phyloP scores from a whole-genome alignment of 2,113 vertebrate genomes.

The Hemiscyllium ocellatum region DNA sequence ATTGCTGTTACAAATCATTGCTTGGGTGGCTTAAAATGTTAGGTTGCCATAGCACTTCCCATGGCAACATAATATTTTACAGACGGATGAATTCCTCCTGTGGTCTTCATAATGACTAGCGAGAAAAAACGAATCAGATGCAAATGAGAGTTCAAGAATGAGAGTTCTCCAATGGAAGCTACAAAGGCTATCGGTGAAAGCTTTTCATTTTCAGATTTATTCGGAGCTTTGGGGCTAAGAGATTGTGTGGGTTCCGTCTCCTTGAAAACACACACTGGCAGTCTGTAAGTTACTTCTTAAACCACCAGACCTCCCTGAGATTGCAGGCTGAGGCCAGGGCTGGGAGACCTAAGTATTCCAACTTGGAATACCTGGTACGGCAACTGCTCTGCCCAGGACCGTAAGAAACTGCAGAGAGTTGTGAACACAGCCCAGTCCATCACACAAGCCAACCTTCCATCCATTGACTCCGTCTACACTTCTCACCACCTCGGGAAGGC shows the following conservation, averaged over 20 bases:
- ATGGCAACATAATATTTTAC: slow-evolving; percentile 73
- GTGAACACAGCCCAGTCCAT: too few species aligned
- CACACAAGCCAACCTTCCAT: too few species aligned
- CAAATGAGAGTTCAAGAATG: neutral
- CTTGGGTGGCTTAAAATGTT: slow-evolving; percentile 62
- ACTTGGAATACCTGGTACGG: too few species aligned
- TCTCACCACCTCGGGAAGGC: too few species aligned
- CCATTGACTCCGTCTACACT: too few species aligned
- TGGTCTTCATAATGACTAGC: slow-evolving; percentile 47
- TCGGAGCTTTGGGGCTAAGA: neutral
- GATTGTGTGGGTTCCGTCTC: neutral
- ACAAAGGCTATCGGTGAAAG: neutral
- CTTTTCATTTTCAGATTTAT: neutral
- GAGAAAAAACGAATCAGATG: neutral
- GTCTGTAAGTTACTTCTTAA: neutral
- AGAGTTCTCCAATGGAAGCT: too few species aligned
- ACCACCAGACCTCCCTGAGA: neutral
- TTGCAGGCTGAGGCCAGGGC: neutral
- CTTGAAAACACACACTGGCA: neutral
- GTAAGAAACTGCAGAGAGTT: too few species aligned
- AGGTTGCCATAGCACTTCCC: slow-evolving; percentile 67
- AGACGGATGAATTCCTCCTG: slow-evolving; percentile 64
- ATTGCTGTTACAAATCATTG: slow-evolving; percentile 67
- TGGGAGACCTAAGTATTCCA: neutral
- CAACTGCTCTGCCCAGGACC: too few species aligned